Evolutionary conservation across 1,140 invertebrate genomes (phyloP).

Genomic region (Agrypnia vestita): DNA sequence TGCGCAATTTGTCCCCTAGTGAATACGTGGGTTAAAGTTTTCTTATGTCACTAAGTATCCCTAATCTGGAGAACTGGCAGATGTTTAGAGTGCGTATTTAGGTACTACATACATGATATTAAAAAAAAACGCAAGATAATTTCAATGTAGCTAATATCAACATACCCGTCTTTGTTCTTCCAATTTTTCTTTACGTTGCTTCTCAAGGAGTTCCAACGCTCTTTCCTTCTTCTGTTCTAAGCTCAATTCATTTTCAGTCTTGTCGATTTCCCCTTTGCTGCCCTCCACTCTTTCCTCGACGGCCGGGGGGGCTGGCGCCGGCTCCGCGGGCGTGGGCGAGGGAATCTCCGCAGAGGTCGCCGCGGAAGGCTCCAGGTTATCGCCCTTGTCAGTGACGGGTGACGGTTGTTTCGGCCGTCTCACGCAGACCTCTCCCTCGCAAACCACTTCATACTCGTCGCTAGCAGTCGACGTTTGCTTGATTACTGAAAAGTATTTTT

Average conservation of each 20-base stretch:
- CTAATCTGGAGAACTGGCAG: too few species aligned
- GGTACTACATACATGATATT: too few species aligned
- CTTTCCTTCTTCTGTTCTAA: slow-evolving; percentile 66
- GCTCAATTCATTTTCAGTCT: slow-evolving; percentile 12
- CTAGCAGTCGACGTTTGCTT: background rate
- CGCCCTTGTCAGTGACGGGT: background rate
- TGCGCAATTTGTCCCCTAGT: too few species aligned
- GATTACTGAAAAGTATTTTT: too few species aligned
- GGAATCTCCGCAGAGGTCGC: slow-evolving; percentile 2
- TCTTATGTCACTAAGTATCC: too few species aligned
- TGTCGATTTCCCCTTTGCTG: background rate
- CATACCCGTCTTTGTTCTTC: slow-evolving; percentile 77
- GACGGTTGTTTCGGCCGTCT: slow-evolving; percentile 60
- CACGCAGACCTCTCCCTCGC: slow-evolving; percentile 69
- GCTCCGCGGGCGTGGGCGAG: background rate
- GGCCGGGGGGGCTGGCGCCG: background rate
- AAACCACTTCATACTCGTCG: slow-evolving; percentile 66
- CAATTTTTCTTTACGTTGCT: slow-evolving; percentile 74
- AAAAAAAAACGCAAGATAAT: too few species aligned
- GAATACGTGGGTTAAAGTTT: too few species aligned
- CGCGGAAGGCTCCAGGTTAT: background rate
- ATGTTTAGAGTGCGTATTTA: too few species aligned
- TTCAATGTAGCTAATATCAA: too few species aligned
- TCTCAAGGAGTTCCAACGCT: slow-evolving; percentile 75
- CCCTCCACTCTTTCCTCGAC: background rate